Evolutionary conservation across 2,888 invertebrate genomes (phyloP), one percentile per base, ranked within the genome.

Genomic region (Cordilura impudica): DNA sequence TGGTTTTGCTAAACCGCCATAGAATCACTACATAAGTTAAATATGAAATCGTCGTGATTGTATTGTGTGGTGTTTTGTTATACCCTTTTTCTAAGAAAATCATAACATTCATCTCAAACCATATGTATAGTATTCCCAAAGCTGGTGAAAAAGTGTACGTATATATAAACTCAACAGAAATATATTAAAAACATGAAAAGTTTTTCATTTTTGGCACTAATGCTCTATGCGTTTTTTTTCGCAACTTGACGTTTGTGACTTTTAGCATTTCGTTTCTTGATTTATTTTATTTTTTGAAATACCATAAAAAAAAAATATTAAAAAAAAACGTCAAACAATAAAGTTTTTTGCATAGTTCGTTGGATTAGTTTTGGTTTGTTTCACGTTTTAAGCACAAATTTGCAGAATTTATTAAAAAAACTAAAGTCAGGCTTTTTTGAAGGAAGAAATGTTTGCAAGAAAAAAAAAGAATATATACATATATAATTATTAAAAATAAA

Each of bases 171-270:
- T 70, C 31, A 4, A 8, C 56, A 21, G 26, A 56, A 56, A 49
- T 47, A n/a, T 47, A 29, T 29, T 35, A 56, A 56, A 39, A 56
- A 2, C 2, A 12, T 16, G 53, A 61, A 56, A 63, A 19, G 21
- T 65, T 72, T 47, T 39, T 4, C n/a, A 35, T 10, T 10, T 71
- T 72, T 65, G 45, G 63, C 71, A 56, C 54, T 23, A 31, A 54
- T 47, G 35, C 39, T 56, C 8, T 29, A 53, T 53, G n/a, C 7
- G 1, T 14, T 60, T 45, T 51, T 60, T 14, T 47, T 51, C 10
- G n/a, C 3, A 56, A 56, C 47, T 49, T 72, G 47, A 65, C 35
- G 7, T 47, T 47, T 56, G 56, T 21, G 39, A 56, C 56, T 63
- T 26, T 45, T 54, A 29, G 16, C 19, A 19, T 60, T 60, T 70